phyloP scores from a whole-genome alignment of 2,113 vertebrate species.

The Genyomyrus donnyi region DNA sequence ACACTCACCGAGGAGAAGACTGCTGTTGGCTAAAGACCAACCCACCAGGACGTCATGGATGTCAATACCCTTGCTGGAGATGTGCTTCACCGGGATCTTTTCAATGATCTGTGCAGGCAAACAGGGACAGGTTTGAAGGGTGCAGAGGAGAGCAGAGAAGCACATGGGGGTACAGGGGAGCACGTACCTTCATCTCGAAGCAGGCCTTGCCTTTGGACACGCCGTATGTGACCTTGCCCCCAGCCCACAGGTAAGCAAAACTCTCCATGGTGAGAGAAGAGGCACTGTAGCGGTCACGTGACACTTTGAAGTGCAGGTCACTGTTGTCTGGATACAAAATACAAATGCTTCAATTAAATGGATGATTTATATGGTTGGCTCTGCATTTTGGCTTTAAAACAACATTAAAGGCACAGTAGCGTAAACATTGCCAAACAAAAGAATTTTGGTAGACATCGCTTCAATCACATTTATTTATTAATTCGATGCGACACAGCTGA shows the following conservation, averaged over 20 bases:
- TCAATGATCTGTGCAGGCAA: conserved; percentile 75
- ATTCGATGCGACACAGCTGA: background rate
- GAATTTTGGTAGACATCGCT: background rate
- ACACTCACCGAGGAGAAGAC: conserved; percentile 82
- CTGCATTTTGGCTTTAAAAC: background rate
- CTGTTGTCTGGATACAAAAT: conserved; percentile 76
- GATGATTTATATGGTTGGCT: no score
- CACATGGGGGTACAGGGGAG: background rate
- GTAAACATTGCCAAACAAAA: background rate
- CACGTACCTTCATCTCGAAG: conserved; percentile 91
- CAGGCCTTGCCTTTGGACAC: conserved; percentile 87
- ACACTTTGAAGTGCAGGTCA: conserved; percentile 98
- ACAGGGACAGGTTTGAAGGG: conserved; percentile 16
- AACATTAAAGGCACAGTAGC: background rate
- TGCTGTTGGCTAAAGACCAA: conserved; percentile 84
- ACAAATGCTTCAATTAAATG: background rate
- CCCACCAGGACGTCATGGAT: conserved; percentile 94
- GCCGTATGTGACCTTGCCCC: conserved; percentile 87
- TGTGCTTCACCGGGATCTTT: conserved; percentile 95
- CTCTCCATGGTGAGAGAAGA: conserved; percentile 98
- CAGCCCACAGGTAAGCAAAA: conserved; percentile 97
- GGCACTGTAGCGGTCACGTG: conserved; percentile 91
- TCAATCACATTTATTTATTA: background rate
- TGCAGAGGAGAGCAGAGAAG: background rate
- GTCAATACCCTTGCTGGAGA: conserved; percentile 94